Conservation (phyloP, 2,888 invertebrate species). For the Cerastoderma edule region DNA sequence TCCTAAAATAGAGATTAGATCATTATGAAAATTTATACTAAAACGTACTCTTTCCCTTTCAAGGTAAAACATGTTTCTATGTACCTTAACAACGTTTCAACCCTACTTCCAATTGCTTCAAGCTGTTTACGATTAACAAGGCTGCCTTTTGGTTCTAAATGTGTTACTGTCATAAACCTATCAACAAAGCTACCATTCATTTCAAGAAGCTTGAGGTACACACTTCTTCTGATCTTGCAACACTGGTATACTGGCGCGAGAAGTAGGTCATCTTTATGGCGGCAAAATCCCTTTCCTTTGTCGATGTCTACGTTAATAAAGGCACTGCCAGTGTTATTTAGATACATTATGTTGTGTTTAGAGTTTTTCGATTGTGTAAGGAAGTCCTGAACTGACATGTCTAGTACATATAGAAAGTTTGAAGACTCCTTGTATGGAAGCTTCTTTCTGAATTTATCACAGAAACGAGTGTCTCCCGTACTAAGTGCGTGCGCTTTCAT, state of each 20-base stretch:
- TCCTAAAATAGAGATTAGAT: too few species aligned
- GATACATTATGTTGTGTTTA: conserved; percentile 6
- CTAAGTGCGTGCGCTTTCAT: not conserved
- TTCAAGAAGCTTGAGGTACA: not conserved
- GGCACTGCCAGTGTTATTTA: not conserved
- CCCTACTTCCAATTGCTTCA: not conserved
- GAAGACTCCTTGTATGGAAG: not conserved
- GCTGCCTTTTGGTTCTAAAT: not conserved
- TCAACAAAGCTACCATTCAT: not conserved
- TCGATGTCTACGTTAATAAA: not conserved
- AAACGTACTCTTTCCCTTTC: conserved; percentile 14
- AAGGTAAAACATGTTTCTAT: conserved; percentile 3
- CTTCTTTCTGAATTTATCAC: conserved; percentile 3
- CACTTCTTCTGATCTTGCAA: conserved; percentile 5
- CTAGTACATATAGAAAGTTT: conserved; percentile 3
- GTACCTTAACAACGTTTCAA: not conserved
- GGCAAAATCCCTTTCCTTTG: conserved; percentile 22
- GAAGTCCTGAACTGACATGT: conserved; percentile 16
- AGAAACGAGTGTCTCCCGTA: conserved; percentile 8
- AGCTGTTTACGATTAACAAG: not conserved
- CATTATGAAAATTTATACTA: too few species aligned
- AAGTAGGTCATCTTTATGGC: not conserved
- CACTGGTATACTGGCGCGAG: conserved; percentile 13
- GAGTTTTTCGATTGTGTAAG: conserved; percentile 10
- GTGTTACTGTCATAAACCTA: not conserved